Conservation (phyloP, 2,797 vertebrate species). For the Threskiornis aethiopicus region DNA sequence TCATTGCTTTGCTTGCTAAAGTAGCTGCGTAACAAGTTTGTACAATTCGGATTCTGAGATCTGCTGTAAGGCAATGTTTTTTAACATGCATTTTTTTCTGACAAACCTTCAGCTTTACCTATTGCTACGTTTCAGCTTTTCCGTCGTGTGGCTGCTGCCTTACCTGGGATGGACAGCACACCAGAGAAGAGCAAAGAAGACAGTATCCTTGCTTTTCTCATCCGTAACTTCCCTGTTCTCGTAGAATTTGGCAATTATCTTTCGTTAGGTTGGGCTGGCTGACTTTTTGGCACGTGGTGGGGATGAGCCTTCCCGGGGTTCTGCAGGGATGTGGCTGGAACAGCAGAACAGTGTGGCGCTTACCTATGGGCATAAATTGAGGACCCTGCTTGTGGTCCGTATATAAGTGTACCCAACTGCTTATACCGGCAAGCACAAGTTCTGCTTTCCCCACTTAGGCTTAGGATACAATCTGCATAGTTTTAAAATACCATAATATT, state of each 20-base stretch:
- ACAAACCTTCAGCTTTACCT: neutral
- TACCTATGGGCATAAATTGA: accelerated
- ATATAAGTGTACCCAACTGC: neutral
- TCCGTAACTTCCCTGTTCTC: neutral
- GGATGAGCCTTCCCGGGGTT: neutral
- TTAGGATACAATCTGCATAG: neutral
- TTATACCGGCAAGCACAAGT: neutral
- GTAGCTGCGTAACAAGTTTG: neutral
- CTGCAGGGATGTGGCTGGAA: neutral
- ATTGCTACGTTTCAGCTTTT: conserved; percentile 79
- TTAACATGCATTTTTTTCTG: accelerated
- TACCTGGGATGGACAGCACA: conserved; percentile 90
- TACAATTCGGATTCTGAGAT: accelerated
- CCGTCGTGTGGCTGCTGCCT: conserved; percentile 86
- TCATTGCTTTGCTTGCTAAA: neutral
- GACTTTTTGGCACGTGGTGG: neutral
- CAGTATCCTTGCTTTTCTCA: conserved; percentile 81
- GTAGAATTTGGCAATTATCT: accelerated
- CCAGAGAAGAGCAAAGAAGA: conserved; percentile 92
- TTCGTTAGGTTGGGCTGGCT: neutral
- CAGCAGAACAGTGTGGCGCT: neutral
- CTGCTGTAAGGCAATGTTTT: neutral
- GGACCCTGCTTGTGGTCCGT: neutral
- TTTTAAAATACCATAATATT: neutral
- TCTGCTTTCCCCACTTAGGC: neutral